A percentile compares a stretch with the other conserved stretches of the same genome.
Evolutionary conservation across 2,797 vertebrate genomes (phyloP).

Genomic region (Diceros bicornis): DNA sequence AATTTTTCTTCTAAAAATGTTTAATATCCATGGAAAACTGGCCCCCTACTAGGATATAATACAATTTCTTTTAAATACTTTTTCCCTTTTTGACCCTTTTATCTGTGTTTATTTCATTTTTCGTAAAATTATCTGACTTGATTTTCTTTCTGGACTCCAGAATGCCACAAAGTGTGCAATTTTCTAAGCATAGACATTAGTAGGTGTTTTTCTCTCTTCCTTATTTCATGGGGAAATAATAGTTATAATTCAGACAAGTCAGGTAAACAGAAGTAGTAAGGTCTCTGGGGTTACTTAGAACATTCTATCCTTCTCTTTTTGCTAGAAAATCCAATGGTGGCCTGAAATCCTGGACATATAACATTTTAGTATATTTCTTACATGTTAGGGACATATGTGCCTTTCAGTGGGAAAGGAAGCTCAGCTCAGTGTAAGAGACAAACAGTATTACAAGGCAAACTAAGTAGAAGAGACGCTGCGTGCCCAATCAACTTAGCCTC

Average conservation of each 20-base stretch:
- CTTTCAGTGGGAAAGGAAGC: constrained; percentile 4
- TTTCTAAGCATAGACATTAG: constrained; percentile 4
- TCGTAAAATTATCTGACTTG: background rate
- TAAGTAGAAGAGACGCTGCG: background rate
- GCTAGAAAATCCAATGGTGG: constrained; percentile 18
- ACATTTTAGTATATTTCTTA: background rate
- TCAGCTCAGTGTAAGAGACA: background rate
- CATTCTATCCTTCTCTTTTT: background rate
- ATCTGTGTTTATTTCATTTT: constrained; percentile 23
- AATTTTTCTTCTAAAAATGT: constrained; percentile 10
- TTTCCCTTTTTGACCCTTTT: background rate
- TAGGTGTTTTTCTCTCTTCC: background rate
- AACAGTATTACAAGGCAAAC: constrained; percentile 26
- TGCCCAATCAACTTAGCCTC: constrained; percentile 69
- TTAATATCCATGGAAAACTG: background rate
- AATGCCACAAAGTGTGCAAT: background rate
- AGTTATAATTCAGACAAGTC: constrained; percentile 48
- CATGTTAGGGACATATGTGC: background rate
- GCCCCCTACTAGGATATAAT: background rate
- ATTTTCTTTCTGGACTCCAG: background rate
- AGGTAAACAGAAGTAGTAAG: background rate
- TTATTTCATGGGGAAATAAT: background rate
- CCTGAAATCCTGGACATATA: background rate
- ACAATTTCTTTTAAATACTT: background rate
- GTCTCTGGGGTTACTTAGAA: background rate